phyloP scores from a whole-genome alignment of 2,797 vertebrate species.

The Lepus townsendii region DNA sequence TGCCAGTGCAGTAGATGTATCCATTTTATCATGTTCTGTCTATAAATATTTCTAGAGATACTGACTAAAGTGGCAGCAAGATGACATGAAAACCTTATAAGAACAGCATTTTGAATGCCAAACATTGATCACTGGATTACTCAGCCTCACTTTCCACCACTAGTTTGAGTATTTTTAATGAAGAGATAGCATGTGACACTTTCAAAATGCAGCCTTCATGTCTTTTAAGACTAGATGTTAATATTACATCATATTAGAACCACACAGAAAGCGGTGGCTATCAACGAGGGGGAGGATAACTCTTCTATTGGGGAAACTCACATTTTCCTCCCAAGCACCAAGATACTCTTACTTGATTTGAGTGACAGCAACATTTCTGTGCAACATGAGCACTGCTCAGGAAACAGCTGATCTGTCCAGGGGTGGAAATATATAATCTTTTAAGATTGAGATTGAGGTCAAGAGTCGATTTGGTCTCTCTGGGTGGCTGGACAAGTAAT shows the following conservation, averaged over 20 bases:
- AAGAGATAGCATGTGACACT: neutral
- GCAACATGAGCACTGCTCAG: neutral
- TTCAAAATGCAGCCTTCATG: neutral
- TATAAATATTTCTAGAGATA: conserved; percentile 1
- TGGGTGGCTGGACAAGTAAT: neutral
- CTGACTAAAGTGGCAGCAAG: neutral
- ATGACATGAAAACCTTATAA: neutral
- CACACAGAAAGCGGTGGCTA: neutral
- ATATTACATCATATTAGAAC: neutral
- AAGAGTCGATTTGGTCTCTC: neutral
- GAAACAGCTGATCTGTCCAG: neutral
- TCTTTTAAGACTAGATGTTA: neutral
- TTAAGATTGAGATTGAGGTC: neutral
- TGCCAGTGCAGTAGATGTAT: neutral
- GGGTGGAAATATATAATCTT: neutral
- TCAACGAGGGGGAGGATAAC: neutral
- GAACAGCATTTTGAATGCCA: conserved; percentile 61
- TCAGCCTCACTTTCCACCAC: neutral
- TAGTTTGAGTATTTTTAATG: conserved; percentile 11
- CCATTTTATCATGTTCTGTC: conserved; percentile 51
- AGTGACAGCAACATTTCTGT: neutral
- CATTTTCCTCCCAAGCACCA: neutral
- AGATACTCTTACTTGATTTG: neutral
- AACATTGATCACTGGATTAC: neutral
- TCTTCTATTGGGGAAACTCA: neutral